These are phyloP conservation scores for Limnothrissa miodon DNA, from an alignment of 2,113 vertebrate species.

Conservation along the genomic window DNA sequence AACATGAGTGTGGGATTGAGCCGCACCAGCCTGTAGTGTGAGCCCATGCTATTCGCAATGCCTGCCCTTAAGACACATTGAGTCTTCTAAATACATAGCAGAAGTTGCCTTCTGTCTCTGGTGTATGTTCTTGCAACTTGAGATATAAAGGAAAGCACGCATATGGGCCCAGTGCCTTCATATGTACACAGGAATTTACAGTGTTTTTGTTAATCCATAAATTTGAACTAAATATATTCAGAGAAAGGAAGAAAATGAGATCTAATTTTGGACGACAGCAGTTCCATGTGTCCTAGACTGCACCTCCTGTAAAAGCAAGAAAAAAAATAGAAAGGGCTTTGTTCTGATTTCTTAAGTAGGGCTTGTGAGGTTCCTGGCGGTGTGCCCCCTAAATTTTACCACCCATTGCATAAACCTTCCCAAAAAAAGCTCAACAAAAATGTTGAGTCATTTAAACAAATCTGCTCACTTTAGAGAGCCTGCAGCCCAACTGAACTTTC, in stretches of 20 bases:
- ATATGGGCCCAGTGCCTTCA: neutral
- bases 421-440: neutral
- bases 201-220: neutral
- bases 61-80: neutral
- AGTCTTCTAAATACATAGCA: neutral
- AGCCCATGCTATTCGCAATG: neutral
- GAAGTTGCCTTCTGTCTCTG: neutral
- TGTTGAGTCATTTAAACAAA: neutral
- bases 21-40: neutral
- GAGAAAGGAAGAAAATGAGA: neutral
- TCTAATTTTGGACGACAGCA: neutral
- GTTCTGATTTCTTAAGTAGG: neutral
- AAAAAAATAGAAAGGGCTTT: neutral
- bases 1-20: neutral
- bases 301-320: neutral
- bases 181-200: too few species aligned
- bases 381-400: conserved; percentile 4
- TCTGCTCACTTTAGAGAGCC: neutral
- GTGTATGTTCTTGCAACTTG: neutral
- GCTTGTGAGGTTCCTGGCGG: neutral
- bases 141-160: neutral
- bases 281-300: neutral
- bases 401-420: neutral
- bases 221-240: neutral
- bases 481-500: neutral